Evolutionary conservation across 2,888 invertebrate species (phyloP), one percentile per base, ranked within the genome.

Genomic region (Macaria liturata): DNA sequence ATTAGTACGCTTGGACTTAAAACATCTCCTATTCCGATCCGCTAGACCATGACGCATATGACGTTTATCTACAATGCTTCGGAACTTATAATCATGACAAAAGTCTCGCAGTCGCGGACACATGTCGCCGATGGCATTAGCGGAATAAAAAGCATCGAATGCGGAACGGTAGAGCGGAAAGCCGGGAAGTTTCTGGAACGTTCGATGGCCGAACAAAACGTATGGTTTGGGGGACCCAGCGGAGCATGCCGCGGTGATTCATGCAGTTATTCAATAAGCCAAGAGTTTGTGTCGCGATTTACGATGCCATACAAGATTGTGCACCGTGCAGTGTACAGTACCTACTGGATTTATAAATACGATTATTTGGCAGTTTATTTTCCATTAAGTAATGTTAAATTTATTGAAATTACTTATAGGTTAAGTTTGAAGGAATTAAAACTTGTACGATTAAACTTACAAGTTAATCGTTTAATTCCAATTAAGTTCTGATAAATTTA

Each of bases 251-350:
- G 72, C 78, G 49, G 84, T 89, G 88, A 88, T 82, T 90, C 89
- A 88, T 86, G 83, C 86, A 83, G 81, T 87, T 86, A 89, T 90
- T 88, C 84, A 87, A 89, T 90, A 88, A 87, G 74, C 80, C 78
- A 74, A 74, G 70, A 69, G 67, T 68, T 68, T 72, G 65, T 76
- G 75, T 78, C 69, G 75, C 75, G 77, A 78, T 76, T 80, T 80
- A 81, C 74, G 71, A 67, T 66, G 72, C 81, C 78, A 7, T 37
- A 37, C 7, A 7, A 37, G 7, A 20, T 20, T 1, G 34, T 37
- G 34, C 3, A 7, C 34, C 34, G 34, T 37, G 34, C 4, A 37
- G 4, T 37, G 6, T 34, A n/a, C n/a, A n/a, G n/a, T n/a, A n/a
- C n/a, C n/a, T n/a, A 20, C 20, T 20, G 20, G 1, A 20, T 20